A percentile compares a stretch with the other conserved stretches of the same genome.
phyloP scores from a whole-genome alignment of 92 coral and sea anemone genomes.

The Hydrozoanthus gracilis region DNA sequence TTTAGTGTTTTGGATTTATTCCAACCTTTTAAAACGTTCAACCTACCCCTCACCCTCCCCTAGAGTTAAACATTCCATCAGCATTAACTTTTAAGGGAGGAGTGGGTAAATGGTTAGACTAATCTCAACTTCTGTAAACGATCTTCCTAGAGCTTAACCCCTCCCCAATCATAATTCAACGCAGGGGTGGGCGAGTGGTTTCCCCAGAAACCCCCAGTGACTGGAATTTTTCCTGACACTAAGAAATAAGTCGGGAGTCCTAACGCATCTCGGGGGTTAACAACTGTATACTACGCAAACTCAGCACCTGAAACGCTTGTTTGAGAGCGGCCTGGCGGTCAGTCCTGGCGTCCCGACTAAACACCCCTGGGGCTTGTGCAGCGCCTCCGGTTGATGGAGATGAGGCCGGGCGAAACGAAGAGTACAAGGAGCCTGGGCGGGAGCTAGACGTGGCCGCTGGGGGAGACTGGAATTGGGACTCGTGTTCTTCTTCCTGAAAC shows the following conservation, averaged over 20 bases:
- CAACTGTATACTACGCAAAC: background rate
- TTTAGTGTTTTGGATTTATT: too few relatives aligned
- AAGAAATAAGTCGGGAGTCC: too few relatives aligned
- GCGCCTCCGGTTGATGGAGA: slow-evolving; percentile 67
- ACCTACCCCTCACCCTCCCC: background rate
- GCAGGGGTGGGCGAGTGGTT: too few relatives aligned
- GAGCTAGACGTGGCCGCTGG: slow-evolving; percentile 15
- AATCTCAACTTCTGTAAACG: too few relatives aligned
- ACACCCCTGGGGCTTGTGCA: slow-evolving; percentile 64
- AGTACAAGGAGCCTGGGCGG: slow-evolving; percentile 43
- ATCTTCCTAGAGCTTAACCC: background rate
- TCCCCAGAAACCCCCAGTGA: too few relatives aligned
- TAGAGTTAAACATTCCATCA: background rate
- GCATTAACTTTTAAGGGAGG: too few relatives aligned
- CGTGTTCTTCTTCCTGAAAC: slow-evolving; percentile 30
- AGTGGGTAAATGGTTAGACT: too few relatives aligned
- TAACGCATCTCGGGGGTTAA: too few relatives aligned
- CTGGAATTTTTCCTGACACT: too few relatives aligned
- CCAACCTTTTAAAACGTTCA: background rate
- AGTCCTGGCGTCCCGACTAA: slow-evolving; percentile 75
- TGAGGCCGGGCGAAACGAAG: slow-evolving; percentile 52
- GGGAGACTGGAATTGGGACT: slow-evolving; percentile 30
- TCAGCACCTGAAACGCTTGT: slow-evolving; percentile 86
- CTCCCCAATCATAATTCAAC: background rate
- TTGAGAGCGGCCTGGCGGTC: slow-evolving; percentile 91